phyloP scores from a whole-genome alignment of 2,797 vertebrate species.

The Pantherophis vulpinus region DNA sequence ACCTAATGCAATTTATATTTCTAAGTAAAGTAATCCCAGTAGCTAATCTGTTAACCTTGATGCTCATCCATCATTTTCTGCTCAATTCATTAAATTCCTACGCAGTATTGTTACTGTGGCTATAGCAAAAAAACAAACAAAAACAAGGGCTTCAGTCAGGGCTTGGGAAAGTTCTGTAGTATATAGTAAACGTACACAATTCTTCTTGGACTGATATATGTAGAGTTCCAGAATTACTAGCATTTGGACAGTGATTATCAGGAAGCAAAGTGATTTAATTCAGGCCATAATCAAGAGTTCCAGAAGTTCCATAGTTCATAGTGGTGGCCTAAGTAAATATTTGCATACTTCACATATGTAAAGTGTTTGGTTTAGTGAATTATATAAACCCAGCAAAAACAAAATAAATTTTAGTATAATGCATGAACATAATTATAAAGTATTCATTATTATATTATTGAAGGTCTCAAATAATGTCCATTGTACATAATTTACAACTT shows the following conservation, averaged over 20 bases:
- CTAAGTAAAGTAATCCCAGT: background rate
- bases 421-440: too few species aligned
- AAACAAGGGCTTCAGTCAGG: background rate
- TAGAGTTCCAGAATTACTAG: background rate
- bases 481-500: background rate
- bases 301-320: background rate
- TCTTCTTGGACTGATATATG: background rate
- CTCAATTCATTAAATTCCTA: background rate
- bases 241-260: background rate
- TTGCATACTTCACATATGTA: background rate
- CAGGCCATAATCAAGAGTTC: background rate
- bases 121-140: background rate
- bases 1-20: conserved; percentile 25
- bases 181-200: background rate
- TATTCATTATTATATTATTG: background rate
- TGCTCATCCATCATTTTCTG: conserved; percentile 14
- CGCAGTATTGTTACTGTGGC: background rate
- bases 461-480: background rate
- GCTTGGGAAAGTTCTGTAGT: background rate
- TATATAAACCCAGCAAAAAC: background rate
- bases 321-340: background rate
- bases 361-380: background rate
- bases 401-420: background rate
- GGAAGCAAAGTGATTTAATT: background rate
- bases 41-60: conserved; percentile 12